A percentile compares a stretch with the other conserved stretches of the same genome.
These are phyloP conservation scores for Glandiceps talaboti DNA, from an alignment of 53 echinoderm and acorn worm genomes.

Conservation along the genomic window DNA sequence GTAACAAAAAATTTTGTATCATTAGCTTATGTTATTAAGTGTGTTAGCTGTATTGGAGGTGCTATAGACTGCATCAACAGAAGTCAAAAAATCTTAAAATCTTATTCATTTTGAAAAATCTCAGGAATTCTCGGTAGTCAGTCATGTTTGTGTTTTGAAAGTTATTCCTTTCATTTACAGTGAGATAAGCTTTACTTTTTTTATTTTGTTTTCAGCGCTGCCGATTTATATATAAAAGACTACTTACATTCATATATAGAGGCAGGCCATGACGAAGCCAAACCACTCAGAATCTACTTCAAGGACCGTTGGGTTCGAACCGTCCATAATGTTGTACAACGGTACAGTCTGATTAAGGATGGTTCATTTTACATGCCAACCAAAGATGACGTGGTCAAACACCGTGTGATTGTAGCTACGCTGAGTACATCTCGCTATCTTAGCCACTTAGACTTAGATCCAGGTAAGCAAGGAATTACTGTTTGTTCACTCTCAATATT, in stretches of 20 bases:
- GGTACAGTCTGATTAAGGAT: conserved; percentile 79
- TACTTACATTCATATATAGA: conserved; percentile 77
- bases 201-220: conserved; percentile 84
- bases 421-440: conserved; percentile 92
- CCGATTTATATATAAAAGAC: conserved; percentile 87
- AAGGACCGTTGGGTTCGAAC: conserved; percentile 94
- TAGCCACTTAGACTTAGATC: conserved; percentile 72
- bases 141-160: too few species aligned
- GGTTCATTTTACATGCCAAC: conserved; percentile 70
- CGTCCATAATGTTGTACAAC: conserved; percentile 73
- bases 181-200: too few species aligned
- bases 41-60: too few species aligned
- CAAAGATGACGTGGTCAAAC: conserved; percentile 73
- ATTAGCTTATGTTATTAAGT: too few species aligned
- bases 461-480: conserved; percentile 46
- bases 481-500: too few species aligned
- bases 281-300: conserved; percentile 93
- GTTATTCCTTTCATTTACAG: too few species aligned
- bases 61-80: too few species aligned
- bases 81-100: too few species aligned
- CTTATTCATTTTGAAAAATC: too few species aligned
- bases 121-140: too few species aligned
- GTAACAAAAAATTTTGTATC: too few species aligned
- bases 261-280: conserved; percentile 58
- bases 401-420: conserved; percentile 85